Percentiles rank a stretch among this genome's conserved stretches.
Conservation (phyloP, 64 coral and sea anemone genomes). For the Dendrophyllia cribrosa region DNA sequence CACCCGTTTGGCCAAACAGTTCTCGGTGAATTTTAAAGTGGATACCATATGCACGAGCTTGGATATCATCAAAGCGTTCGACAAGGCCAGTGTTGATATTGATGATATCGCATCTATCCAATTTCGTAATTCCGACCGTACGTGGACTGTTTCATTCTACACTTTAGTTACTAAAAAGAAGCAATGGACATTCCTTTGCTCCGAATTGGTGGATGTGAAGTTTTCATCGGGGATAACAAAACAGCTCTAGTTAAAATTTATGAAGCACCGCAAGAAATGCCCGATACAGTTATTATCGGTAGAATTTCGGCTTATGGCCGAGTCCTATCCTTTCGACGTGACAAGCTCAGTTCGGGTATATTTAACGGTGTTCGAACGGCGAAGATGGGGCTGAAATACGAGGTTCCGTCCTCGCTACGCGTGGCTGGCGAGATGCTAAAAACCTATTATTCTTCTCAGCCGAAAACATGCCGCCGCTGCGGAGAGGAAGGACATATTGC, state of each 20-base stretch:
- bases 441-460: too few relatives aligned
- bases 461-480: too few relatives aligned
- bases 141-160: not conserved
- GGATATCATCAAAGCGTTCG: not conserved
- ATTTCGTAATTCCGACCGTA: not conserved
- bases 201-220: not conserved
- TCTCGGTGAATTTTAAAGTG: not conserved
- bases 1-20: not conserved
- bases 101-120: not conserved
- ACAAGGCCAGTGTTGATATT: not conserved
- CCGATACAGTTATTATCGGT: not conserved
- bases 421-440: not conserved
- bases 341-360: not conserved
- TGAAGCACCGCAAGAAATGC: not conserved
- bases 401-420: too few relatives aligned
- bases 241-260: not conserved
- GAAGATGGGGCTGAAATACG: too few relatives aligned
- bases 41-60: not conserved
- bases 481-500: too few relatives aligned
- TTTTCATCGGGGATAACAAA: not conserved
- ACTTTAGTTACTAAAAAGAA: not conserved
- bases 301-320: not conserved
- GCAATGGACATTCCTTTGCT: fast-evolving
- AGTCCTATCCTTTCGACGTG: not conserved
- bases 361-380: not conserved